Base-by-base conservation (phyloP, 2,888 invertebrate species). In the Cancer borealis region DNA sequence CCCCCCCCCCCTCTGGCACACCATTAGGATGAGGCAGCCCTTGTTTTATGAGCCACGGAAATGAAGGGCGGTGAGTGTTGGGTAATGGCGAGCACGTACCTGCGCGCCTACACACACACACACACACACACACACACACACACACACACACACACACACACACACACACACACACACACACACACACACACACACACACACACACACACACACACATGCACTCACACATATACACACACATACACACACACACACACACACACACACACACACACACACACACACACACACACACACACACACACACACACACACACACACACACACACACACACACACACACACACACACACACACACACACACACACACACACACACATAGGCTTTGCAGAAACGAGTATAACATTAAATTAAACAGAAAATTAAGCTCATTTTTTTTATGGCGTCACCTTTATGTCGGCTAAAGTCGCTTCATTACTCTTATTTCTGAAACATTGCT, bases 1-100 rank as follows among this genome's bases (percentile, higher is more conserved):
- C n/a, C 66, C 21, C 66, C 66, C 3, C 3, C 21, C 3, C n/a
- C n/a, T 0, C 21, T 6, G 14, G 8, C 54, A 54, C 17, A 66
- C 66, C n/a, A 66, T 66, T 4, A 66, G 66, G 21, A n/a, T 6
- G 21, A 66, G 66, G n/a, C 66, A 66, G 66, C n/a, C 66, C n/a
- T 66, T 66, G 66, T 66, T 66, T 66, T 66, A 66, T 66, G 66
- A 66, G 66, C 66, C n/a, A n/a, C 66, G n/a, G 66, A n/a, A 66
- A 66, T 66, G 66, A 21, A 66, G n/a, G 66, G 66, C 2, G 66
- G 21, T 5, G 66, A n/a, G 66, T 66, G 66, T 66, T n/a, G n/a
- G 66, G 6, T 66, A 66, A 66, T 66, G 66, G 66, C 6, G n/a
- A 66, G 17, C 54, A 54, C 54, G 66, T 66, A n/a, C 21, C 66